Base-by-base conservation (phyloP, 2,888 invertebrate genomes). In the Conistra vaccinii region DNA sequence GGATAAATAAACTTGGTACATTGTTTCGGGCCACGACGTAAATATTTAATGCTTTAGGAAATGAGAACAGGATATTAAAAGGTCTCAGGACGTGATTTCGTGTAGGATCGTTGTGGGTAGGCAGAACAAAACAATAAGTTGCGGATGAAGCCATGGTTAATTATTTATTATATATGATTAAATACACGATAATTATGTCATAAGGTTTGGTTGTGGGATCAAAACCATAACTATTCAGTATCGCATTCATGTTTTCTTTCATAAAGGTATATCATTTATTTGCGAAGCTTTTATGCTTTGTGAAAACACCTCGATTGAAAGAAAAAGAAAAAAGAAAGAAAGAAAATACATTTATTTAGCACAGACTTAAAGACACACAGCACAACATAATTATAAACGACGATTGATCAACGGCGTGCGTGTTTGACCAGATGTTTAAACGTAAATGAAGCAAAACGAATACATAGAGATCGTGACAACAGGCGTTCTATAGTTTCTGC, bases 11-110 rank as follows among this genome's bases (percentile, higher is more conserved):
- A 80, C 80, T 80, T 57, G 61, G 62, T 32, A 83, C 73, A 65
- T 55, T 78, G 80, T 78, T 76, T 60, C n/a, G n/a, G 55, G 63
- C 53, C 55, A n/a, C 48, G 23, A 42, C 45, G 60, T 80, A 39
- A 58, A 80, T 80, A 83, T 83, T 83, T 61, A 68, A 80, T 80
- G 63, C 32, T 68, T 62, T 63, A 51, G 78, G 83, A 83, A 80
- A 78, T 80, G 67, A 68, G 73, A 58, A 45, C 78, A 65, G 79
- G 79, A 83, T 78, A 82, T 82, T 78, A 58, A 53, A 83, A 83
- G 48, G 67, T 48, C 67, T 72, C 48, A 53, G 35, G 39, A n/a
- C n/a, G 58, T 55, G 48, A 72, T 78, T 78, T 72, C 20, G 57
- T 32, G 58, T 63, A 32, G 55, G 45, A n/a, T 39, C 60, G 42